Evolutionary conservation across 1,140 invertebrate species (phyloP).

Genomic region (Microplitis demolitor): DNA sequence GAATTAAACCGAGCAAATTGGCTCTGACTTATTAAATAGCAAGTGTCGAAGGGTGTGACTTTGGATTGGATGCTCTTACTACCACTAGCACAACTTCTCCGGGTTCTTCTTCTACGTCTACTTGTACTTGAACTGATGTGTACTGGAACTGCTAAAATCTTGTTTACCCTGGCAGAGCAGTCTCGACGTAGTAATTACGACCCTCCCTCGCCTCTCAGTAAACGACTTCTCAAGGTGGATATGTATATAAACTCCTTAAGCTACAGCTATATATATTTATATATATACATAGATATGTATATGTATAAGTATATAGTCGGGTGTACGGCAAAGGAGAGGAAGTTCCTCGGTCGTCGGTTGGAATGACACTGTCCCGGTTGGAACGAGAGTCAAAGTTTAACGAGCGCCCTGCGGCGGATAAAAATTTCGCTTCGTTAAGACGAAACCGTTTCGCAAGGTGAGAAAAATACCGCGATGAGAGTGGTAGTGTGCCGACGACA

Average conservation of each 20-base stretch:
- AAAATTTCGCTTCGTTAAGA: slow-evolving; percentile 30
- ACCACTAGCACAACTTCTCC: too few relatives aligned
- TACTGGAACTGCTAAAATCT: not conserved
- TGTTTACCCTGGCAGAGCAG: not conserved
- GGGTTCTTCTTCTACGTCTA: too few relatives aligned
- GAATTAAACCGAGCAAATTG: slow-evolving; percentile 26
- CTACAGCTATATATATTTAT: too few relatives aligned
- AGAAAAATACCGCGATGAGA: slow-evolving; percentile 9
- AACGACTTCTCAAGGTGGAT: slow-evolving; percentile 1
- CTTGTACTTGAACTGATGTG: not conserved
- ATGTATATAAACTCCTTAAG: too few relatives aligned
- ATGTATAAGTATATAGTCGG: not conserved
- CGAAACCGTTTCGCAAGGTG: slow-evolving; percentile 10
- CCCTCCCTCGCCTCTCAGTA: not conserved
- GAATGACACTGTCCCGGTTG: slow-evolving; percentile 20
- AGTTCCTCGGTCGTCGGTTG: slow-evolving; percentile 18
- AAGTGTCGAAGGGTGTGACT: not conserved
- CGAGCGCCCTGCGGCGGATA: slow-evolving; percentile 27
- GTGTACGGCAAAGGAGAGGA: not conserved
- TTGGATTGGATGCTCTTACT: not conserved
- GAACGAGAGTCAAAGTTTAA: slow-evolving; percentile 25
- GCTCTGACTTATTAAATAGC: slow-evolving; percentile 18
- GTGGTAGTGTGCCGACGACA: not conserved
- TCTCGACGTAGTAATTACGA: slow-evolving; percentile 10
- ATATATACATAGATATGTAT: not conserved